These are phyloP conservation scores for Sminthurinus signatus DNA, from an alignment of 1,140 invertebrate genomes.

Conservation along the genomic window DNA sequence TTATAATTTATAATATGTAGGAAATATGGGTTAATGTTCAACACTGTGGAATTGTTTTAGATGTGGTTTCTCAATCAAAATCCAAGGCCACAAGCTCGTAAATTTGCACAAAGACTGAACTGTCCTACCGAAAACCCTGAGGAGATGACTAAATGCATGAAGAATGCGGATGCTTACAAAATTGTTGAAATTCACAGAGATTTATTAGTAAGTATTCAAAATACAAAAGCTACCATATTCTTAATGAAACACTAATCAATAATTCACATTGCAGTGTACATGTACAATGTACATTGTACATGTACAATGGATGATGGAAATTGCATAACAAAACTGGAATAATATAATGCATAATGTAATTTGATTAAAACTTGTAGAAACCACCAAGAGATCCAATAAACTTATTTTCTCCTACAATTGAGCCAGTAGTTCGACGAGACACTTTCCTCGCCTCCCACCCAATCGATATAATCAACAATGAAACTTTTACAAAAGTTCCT, in stretches of 20 bases:
- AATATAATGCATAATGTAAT: not conserved
- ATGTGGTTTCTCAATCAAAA: too few species aligned
- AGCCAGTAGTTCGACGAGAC: constrained; percentile 48
- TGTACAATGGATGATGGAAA: too few species aligned
- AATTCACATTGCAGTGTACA: too few species aligned
- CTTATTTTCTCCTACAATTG: constrained; percentile 31
- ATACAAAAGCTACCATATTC: too few species aligned
- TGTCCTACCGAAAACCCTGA: constrained; percentile 38
- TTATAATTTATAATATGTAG: too few species aligned
- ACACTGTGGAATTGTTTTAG: too few species aligned
- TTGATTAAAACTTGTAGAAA: constrained; percentile 16
- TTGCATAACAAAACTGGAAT: too few species aligned
- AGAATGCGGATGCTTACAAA: constrained; percentile 48
- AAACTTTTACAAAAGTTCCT: constrained; percentile 53
- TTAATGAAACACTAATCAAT: too few species aligned
- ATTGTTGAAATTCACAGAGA: constrained; percentile 45
- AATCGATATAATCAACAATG: constrained; percentile 49
- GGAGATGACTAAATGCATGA: constrained; percentile 32
- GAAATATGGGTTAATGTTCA: constrained; percentile 53
- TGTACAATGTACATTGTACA: too few species aligned
- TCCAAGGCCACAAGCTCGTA: constrained; percentile 43
- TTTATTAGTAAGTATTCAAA: constrained; percentile 42
- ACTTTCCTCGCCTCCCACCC: constrained; percentile 58
- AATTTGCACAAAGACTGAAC: constrained; percentile 45
- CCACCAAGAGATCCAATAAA: constrained; percentile 42